These are phyloP conservation scores for Opisthograptis luteolata DNA, from an alignment of 2,888 invertebrate species.

Conservation along the genomic window DNA sequence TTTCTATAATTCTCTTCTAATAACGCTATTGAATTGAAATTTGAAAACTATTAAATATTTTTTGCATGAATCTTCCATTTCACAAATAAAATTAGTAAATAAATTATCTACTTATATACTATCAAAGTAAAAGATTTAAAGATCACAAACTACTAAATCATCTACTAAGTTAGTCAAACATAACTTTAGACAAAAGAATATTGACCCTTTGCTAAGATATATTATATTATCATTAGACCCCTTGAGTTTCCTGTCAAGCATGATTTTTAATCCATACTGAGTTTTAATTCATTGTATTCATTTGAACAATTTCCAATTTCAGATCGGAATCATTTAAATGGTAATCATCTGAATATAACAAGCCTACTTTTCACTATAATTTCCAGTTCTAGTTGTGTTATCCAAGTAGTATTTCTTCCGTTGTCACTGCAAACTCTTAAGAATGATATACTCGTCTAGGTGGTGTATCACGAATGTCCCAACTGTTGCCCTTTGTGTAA, in stretches of 20 bases:
- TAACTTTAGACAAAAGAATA: constrained; percentile 6
- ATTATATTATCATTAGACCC: constrained; percentile 13
- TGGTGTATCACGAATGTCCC: constrained; percentile 55
- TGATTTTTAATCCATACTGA: constrained; percentile 19
- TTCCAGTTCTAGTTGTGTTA: constrained; percentile 64
- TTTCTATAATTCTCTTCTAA: too few species aligned
- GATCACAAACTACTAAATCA: not conserved
- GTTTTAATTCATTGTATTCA: constrained; percentile 58
- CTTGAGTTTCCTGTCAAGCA: constrained; percentile 22
- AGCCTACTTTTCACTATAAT: constrained; percentile 56
- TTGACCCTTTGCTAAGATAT: too few species aligned
- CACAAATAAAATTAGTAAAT: constrained; percentile 6
- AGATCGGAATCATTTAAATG: constrained; percentile 85
- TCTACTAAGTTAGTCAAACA: constrained; percentile 1
- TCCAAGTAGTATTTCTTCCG: constrained; percentile 66
- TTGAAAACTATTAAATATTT: too few species aligned
- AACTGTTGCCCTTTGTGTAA: constrained; percentile 36
- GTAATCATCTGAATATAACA: constrained; percentile 76
- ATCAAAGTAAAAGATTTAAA: constrained; percentile 3
- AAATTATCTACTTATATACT: not conserved
- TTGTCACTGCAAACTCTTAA: constrained; percentile 56
- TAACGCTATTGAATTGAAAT: not conserved
- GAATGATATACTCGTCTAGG: constrained; percentile 58
- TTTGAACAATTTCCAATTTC: constrained; percentile 80
- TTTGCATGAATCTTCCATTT: constrained; percentile 12